Conservation (phyloP, 1,140 invertebrate species). For the Phenacoccus solenopsis region DNA sequence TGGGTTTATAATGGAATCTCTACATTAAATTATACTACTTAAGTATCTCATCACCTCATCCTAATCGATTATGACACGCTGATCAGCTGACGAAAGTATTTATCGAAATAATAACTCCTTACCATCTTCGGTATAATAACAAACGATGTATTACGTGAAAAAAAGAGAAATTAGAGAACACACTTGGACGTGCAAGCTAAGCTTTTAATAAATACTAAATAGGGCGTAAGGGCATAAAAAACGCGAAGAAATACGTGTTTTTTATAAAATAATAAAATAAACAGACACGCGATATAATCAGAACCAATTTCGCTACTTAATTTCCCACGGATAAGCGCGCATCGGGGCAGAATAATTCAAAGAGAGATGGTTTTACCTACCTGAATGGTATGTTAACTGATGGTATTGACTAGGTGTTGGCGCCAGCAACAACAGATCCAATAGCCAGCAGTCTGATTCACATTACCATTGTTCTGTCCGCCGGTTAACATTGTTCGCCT, state of each 20-base stretch:
- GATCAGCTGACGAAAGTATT: too few relatives aligned
- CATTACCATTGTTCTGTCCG: conserved; percentile 15
- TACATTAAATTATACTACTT: too few relatives aligned
- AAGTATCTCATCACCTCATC: too few relatives aligned
- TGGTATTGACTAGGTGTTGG: conserved; percentile 13
- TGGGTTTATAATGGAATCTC: too few relatives aligned
- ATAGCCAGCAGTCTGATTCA: conserved; percentile 12
- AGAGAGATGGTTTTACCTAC: background rate
- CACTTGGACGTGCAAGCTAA: too few relatives aligned
- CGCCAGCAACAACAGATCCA: conserved; percentile 9
- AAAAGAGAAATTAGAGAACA: too few relatives aligned
- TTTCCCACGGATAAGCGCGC: conserved; percentile 5
- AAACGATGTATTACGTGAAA: too few relatives aligned
- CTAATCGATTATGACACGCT: too few relatives aligned
- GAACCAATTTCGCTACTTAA: conserved; percentile 11
- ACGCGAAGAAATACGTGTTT: background rate
- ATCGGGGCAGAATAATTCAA: background rate
- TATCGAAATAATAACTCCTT: too few relatives aligned
- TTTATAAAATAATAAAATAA: background rate
- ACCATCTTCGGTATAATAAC: too few relatives aligned
- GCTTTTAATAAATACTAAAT: too few relatives aligned
- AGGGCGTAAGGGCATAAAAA: background rate
- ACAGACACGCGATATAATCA: conserved; percentile 7
- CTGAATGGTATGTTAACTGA: conserved; percentile 16
- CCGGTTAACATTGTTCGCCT: conserved; percentile 13